Percentiles rank a stretch among this genome's conserved stretches.
Evolutionary conservation across 2,113 vertebrate species (phyloP).

Genomic region (Shinisaurus crocodilurus): DNA sequence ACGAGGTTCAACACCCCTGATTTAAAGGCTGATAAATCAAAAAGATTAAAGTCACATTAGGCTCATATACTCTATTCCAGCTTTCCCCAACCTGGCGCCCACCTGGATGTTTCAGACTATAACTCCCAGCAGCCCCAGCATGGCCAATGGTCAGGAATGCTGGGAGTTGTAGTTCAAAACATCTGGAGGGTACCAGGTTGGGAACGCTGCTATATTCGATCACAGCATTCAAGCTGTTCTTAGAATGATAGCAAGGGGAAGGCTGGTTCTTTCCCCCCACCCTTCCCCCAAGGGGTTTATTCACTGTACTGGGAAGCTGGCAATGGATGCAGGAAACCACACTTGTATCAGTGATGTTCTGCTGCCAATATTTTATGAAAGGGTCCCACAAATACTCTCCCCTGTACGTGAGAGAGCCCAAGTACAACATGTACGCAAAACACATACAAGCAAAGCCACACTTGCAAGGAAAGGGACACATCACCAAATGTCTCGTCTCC

Average conservation of each 20-base stretch:
- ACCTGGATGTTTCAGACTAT: no score
- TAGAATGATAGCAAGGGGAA: not conserved
- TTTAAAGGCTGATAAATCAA: not conserved
- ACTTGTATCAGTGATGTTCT: not conserved
- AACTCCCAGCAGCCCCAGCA: no score
- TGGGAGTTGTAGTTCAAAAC: no score
- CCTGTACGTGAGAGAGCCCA: slow-evolving; percentile 20
- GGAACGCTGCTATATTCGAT: not conserved
- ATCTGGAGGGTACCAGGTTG: no score
- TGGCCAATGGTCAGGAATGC: no score
- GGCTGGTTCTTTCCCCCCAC: not conserved
- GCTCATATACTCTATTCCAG: not conserved
- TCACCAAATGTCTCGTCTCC: not conserved
- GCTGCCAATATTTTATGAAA: slow-evolving; percentile 27
- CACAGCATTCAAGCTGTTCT: not conserved
- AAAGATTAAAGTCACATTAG: not conserved
- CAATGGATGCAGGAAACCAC: slow-evolving; percentile 1
- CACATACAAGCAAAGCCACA: not conserved
- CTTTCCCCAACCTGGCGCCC: no score
- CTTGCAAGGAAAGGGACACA: not conserved
- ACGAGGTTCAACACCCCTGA: no score
- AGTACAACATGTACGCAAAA: not conserved
- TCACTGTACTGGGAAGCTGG: not conserved
- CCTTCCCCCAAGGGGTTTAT: not conserved
- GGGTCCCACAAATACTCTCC: not conserved